Conservation (phyloP, 2,113 vertebrate species). For the Onychostoma macrolepis region DNA sequence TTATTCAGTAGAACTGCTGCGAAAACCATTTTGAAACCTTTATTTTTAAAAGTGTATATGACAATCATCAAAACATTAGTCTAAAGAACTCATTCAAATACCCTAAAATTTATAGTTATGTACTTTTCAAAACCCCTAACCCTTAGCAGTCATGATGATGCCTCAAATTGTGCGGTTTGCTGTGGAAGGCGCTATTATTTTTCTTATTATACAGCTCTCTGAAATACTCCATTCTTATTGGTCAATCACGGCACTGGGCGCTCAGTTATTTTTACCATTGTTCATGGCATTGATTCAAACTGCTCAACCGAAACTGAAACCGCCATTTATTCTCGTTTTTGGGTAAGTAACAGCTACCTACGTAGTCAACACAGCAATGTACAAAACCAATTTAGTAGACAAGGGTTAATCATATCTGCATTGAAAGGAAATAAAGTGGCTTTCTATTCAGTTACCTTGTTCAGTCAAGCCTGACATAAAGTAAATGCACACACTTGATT, state of each 20-base stretch:
- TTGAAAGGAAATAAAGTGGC: background rate
- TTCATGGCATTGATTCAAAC: background rate
- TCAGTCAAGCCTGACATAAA: constrained; percentile 34
- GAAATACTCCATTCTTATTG: background rate
- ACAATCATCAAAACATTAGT: background rate
- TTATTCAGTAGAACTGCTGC: no score
- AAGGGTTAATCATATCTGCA: background rate
- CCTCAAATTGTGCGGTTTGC: background rate
- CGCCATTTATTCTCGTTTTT: background rate
- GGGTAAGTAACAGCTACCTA: no score
- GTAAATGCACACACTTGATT: constrained; percentile 48
- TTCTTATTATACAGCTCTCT: background rate
- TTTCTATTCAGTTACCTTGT: background rate
- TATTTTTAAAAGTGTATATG: background rate
- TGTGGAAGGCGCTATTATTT: background rate
- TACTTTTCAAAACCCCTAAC: background rate
- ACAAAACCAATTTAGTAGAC: background rate
- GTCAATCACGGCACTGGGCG: background rate
- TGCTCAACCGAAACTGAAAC: background rate
- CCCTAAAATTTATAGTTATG: background rate
- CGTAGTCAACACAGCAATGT: no score
- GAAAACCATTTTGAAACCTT: no score
- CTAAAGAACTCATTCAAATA: background rate
- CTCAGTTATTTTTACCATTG: background rate
- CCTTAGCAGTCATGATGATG: background rate